Percentiles rank a stretch among this genome's conserved stretches.
Conservation (phyloP, 2,113 vertebrate species). For the Albula goreensis region DNA sequence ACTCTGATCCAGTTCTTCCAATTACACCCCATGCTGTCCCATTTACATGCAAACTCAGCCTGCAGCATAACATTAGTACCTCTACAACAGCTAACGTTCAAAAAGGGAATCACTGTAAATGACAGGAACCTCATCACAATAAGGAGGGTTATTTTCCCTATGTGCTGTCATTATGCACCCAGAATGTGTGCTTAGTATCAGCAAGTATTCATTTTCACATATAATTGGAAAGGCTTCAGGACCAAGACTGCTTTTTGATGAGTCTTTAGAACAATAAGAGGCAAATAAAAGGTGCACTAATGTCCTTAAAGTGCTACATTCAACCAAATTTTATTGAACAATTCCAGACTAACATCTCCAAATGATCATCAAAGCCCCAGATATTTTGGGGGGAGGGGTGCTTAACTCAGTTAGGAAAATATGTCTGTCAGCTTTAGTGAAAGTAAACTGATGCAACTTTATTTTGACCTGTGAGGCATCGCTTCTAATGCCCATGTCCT, state of each 20-base stretch:
- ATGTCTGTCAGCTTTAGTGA: not conserved
- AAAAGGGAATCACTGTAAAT: conserved; percentile 14
- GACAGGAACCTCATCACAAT: conserved; percentile 12
- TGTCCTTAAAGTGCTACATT: conserved; percentile 17
- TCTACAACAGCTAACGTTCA: conserved; percentile 8
- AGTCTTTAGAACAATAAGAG: not conserved
- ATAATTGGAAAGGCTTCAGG: conserved; percentile 18
- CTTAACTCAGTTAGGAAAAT: not conserved
- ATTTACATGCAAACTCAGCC: conserved; percentile 25
- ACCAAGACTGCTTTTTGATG: conserved; percentile 12
- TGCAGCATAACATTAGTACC: not conserved
- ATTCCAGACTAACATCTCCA: conserved; percentile 5
- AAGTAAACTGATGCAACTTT: not conserved
- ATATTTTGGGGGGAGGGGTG: not conserved
- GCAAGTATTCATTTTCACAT: not conserved
- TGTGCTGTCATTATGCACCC: not conserved
- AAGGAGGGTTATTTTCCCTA: conserved; percentile 11
- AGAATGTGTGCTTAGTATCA: not conserved
- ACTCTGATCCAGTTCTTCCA: not conserved
- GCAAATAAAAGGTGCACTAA: conserved; percentile 4
- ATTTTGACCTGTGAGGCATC: not conserved
- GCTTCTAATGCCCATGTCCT: not conserved
- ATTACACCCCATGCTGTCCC: not conserved
- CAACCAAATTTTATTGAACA: conserved; percentile 15
- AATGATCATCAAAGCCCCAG: conserved; percentile 9